Percentiles rank a stretch among this genome's conserved stretches.
These are phyloP conservation scores for Cantharis lateralis DNA, from an alignment of 2,888 invertebrate species.

Conservation along the genomic window DNA sequence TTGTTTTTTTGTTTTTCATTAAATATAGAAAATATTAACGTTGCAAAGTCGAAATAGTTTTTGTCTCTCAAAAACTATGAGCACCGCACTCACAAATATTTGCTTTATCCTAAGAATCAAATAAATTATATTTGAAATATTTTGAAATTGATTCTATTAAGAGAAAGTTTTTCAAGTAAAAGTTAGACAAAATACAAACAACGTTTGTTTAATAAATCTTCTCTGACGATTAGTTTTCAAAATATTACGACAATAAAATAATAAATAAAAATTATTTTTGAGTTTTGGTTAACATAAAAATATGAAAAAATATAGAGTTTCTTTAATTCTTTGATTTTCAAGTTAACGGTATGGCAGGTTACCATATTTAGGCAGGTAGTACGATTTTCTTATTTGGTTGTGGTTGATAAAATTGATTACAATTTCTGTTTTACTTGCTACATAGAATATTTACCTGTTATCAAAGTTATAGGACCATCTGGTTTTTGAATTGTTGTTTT, in stretches of 20 bases:
- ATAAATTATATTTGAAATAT: neutral
- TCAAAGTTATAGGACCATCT: constrained; percentile 46
- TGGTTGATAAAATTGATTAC: too few species aligned
- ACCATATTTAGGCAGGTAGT: too few species aligned
- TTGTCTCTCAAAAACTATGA: too few species aligned
- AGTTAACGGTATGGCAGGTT: too few species aligned
- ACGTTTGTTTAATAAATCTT: neutral
- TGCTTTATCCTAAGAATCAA: neutral
- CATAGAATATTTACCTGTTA: constrained; percentile 43
- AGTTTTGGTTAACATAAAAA: too few species aligned
- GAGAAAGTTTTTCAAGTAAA: neutral
- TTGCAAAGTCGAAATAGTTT: too few species aligned
- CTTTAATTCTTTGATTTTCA: too few species aligned
- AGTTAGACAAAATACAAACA: neutral
- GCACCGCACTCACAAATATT: too few species aligned
- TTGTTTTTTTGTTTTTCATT: too few species aligned
- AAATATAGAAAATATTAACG: too few species aligned
- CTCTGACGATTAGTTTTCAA: neutral
- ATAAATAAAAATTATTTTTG: neutral
- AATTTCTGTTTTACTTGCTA: neutral
- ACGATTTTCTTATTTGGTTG: too few species aligned
- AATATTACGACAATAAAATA: neutral
- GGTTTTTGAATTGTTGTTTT: constrained; percentile 47
- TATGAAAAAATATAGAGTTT: too few species aligned
- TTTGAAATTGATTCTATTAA: neutral